A percentile compares a stretch with the other conserved stretches of the same genome.
Evolutionary conservation across 2,113 vertebrate genomes (phyloP).

Genomic region (Patagioenas fasciata): DNA sequence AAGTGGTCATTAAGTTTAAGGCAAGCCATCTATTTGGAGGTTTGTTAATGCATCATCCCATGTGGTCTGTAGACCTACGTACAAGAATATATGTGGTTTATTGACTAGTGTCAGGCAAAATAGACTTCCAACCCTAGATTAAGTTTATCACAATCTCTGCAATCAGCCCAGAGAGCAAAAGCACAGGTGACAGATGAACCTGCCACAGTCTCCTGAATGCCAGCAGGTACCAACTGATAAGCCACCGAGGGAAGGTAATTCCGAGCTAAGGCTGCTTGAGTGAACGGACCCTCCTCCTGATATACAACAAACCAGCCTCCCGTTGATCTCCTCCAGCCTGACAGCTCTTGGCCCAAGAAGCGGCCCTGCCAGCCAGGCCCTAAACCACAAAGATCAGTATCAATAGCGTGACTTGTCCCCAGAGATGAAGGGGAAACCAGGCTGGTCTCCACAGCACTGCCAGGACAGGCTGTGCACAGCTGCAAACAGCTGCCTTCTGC

Average conservation of each 20-base stretch:
- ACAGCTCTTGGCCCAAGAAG: neutral
- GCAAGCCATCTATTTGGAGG: neutral
- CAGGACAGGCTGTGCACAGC: neutral
- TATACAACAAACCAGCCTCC: neutral
- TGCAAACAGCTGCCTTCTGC: slow-evolving; percentile 11
- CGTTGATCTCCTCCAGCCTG: neutral
- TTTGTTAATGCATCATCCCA: slow-evolving; percentile 8
- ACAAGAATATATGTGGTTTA: neutral
- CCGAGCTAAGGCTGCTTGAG: neutral
- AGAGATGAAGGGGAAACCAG: neutral
- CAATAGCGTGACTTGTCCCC: neutral
- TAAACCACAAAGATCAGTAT: neutral
- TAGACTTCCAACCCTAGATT: slow-evolving; percentile 31
- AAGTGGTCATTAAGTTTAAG: neutral
- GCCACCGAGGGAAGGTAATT: neutral
- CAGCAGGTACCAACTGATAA: slow-evolving; percentile 15
- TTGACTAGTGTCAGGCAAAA: slow-evolving; percentile 34
- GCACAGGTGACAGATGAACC: slow-evolving; percentile 26
- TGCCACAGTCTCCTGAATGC: neutral
- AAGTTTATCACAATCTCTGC: slow-evolving; percentile 48
- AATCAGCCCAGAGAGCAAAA: slow-evolving; percentile 18
- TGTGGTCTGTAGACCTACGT: neutral
- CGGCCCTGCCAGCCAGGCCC: neutral
- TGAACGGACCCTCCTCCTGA: neutral
- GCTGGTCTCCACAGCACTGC: neutral